Evolutionary conservation across 2,113 vertebrate genomes (phyloP), one percentile per base, ranked within the genome.

Genomic region (Crotophaga sulcirostris): DNA sequence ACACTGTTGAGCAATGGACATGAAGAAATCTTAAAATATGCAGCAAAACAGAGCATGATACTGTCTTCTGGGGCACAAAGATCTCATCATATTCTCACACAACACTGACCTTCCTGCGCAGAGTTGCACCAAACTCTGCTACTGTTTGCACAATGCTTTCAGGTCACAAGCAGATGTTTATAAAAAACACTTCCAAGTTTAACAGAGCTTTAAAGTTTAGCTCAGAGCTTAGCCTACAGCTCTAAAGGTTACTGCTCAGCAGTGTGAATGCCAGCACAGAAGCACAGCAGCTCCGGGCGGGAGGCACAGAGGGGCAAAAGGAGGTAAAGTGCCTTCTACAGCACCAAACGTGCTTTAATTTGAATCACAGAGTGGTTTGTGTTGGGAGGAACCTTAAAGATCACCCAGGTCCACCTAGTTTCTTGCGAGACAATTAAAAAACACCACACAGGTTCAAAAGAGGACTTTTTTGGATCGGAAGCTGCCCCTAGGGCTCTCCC

Each of bases 1-100:
- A 54, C 20, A 5, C 5, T 1, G 9, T 8, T 20, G 9, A 86
- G 36, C 0, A 24, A 16, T 0, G 1, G 9, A 4, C 2, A 3
- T 0, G 29, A 42, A 55, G 5, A 62, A 56, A 47, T 0, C 10
- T 9, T 3, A 31, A 19, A 34, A 45, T 0, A 1, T 17, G 60
- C 0, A 7, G 25, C 16, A 40, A 12, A 59, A 45, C 10, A 52
- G 20, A 73, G 21, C 14, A 28, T 17, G 13, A 13, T 0, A 1
- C 11, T 14, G 8, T 7, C 5, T 33, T 21, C 5, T 7, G 7
- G 4, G 13, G 49, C 21, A 10, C 1, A 24, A 2, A 11, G 3
- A 17, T 10, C 9, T 17, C 18, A 8, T 9, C 2, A 2, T 0
- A 4, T 1, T 2, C 8, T 25, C 25, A 54, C 1, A 38, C 2